Percentiles rank a stretch among this genome's conserved stretches.
phyloP scores from a whole-genome alignment of 2,888 invertebrate species.

The Meiosimyza decipiens region DNA sequence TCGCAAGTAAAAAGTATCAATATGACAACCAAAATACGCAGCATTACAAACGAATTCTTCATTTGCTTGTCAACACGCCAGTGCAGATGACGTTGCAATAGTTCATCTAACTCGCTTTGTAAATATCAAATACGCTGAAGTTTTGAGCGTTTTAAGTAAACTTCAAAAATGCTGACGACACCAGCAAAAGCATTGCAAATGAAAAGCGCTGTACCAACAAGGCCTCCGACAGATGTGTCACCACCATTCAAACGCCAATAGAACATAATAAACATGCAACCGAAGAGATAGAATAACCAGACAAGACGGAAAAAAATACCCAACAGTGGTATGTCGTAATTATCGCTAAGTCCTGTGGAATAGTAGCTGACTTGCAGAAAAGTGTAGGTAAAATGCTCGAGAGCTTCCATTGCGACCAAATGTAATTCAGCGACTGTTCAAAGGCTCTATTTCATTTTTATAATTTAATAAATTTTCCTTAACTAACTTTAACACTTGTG shows the following conservation, averaged over 20 bases:
- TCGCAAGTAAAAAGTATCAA: conserved; percentile 25
- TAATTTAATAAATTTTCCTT: too few species aligned
- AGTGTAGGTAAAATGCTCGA: not conserved
- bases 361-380: conserved; percentile 23
- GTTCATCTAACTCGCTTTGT: conserved; percentile 28
- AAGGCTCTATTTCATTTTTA: too few species aligned
- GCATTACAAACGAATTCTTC: not conserved
- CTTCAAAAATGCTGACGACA: conserved; percentile 27
- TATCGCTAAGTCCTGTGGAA: conserved; percentile 29
- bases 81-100: conserved; percentile 21
- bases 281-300: conserved; percentile 33
- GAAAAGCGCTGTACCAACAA: conserved; percentile 44
- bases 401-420: conserved; percentile 23
- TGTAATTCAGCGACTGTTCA: not conserved
- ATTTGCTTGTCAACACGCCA: not conserved
- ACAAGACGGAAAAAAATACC: conserved; percentile 25
- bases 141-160: not conserved
- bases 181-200: conserved; percentile 32
- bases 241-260: conserved; percentile 36
- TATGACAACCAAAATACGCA: not conserved
- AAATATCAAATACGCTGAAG: conserved; percentile 14
- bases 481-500: too few species aligned
- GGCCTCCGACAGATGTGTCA: conserved; percentile 37
- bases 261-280: conserved; percentile 29
- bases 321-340: conserved; percentile 28